Base-by-base conservation (phyloP, 1,140 invertebrate species). In the Cotesia vestalis region DNA sequence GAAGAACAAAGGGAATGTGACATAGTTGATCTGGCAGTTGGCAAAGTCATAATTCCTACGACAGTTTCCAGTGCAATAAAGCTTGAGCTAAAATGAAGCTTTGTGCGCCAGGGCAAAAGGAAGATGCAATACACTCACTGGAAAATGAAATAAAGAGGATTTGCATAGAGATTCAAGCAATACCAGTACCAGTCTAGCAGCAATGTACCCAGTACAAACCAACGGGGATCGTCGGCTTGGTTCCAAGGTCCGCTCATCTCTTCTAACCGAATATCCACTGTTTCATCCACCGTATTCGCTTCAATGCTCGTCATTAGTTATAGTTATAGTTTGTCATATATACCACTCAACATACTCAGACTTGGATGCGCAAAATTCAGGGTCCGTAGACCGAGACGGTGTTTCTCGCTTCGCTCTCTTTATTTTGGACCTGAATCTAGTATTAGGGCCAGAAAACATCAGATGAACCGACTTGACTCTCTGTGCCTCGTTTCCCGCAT, bases 51-150 rank as follows among this genome's bases (percentile, higher is more conserved):
- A 74, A 70, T 74, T 64, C 67, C 73, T 27, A 40, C 40, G 66
- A 66, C 40, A 61, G 53, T 68, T 73, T 73, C 67, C 64, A 62
- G 57, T 73, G 35, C 66, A 73, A 73, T 73, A 73, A 73, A 68
- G 62, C 71, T 69, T n/a, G 14, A 61, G 20, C 61, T 35, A 34
- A 53, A 27, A 40, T n/a, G 71, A 61, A 59, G 64, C 38, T 57
- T 66, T 17, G 51, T 36, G 14, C 11, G 35, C 6, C 17, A 27
- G 35, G 57, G 38, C 20, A 61, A 36, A 14, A 38, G 69, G 36
- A 53, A 59, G 53, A 20, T 14, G 14, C 27, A 69, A 46, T 59
- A 60, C 38, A 46, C 34, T 38, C 9, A 53, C 35, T 34, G 11
- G 51, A 17, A 66, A 63, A 60, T 52, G 69, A 64, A 72, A 67